A percentile compares a stretch with the other conserved stretches of the same genome.
phyloP scores from a whole-genome alignment of 2,888 invertebrate species.

The Amphimallon solstitiale region DNA sequence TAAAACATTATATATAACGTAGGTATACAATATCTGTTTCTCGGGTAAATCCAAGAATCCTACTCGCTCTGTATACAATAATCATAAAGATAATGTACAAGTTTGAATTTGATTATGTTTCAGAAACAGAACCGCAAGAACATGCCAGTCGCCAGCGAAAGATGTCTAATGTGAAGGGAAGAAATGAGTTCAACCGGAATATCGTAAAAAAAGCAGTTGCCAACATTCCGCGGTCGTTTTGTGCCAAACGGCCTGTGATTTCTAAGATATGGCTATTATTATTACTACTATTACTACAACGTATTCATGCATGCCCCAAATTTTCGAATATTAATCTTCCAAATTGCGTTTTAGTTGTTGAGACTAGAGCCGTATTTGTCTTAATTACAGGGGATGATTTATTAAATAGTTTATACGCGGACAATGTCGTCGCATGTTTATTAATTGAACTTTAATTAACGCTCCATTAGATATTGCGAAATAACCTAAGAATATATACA shows the following conservation, averaged over 20 bases:
- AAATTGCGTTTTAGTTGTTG: conserved; percentile 56
- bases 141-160: not conserved
- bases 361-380: conserved; percentile 56
- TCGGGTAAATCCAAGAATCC: too few relatives aligned
- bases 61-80: not conserved
- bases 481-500: too few relatives aligned
- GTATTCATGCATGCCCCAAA: conserved; percentile 38
- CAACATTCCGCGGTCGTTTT: conserved; percentile 45
- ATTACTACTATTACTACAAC: conserved; percentile 23
- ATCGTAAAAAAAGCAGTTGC: conserved; percentile 41
- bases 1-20: not conserved
- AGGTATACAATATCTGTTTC: too few relatives aligned
- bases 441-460: conserved; percentile 1
- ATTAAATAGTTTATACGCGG: conserved; percentile 41
- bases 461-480: too few relatives aligned
- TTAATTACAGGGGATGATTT: conserved; percentile 57
- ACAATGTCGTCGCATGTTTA: conserved; percentile 20
- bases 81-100: not conserved
- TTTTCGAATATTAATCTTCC: conserved; percentile 56
- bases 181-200: conserved; percentile 28
- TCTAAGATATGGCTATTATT: conserved; percentile 52
- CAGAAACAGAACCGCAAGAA: conserved; percentile 6
- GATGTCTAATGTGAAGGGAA: conserved; percentile 1
- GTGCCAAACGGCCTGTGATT: conserved; percentile 47
- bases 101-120: conserved; percentile 15